Evolutionary conservation across 2,113 vertebrate species (phyloP), one percentile per base, ranked within the genome.

Genomic region (Hippopotamus amphibius): DNA sequence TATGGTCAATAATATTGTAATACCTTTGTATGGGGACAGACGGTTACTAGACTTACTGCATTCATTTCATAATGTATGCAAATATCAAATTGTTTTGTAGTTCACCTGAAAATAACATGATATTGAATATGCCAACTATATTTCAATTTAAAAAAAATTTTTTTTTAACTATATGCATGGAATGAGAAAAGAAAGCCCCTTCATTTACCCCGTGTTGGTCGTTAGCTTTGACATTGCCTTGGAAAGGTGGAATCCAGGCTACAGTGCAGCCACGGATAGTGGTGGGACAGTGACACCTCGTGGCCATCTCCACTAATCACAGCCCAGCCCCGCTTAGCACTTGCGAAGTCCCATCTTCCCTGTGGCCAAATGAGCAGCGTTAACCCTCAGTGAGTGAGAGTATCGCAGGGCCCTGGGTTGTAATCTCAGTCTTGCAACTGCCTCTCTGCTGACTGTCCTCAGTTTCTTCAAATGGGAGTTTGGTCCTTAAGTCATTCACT

Each of bases 211-310:
- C 10, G 41, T 14, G 41, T 28, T 59, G 80, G 61, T 7, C 28
- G 1, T 57, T 55, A 46, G 33, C 37, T 0, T 6, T 2, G 4
- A n/a, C 43, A 6, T 46, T 41, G 37, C 68, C 16, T n/a, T 33
- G 41, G 7, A 12, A 2, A 43, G 26, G 30, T 53, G 4, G 11
- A 22, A 48, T 74, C 41, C n/a, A 0, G 68, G 19, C 7, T 43
- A 28, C 41, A 0, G n/a, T 6, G 43, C 65, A 9, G 55, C 46
- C 0, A 0, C 15, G 0, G 30, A 96, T 30, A 79, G 74, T 96
- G 98, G 90, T 50, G 24, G 65, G 83, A 95, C 81, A 97, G 96
- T 97, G 98, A 96, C 98, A 98, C 94, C 98, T 98, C 97, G 97
- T 98, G 98, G 97, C 74, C 91, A 33, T 21, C 15, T 41, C n/a